Conservation (phyloP, 2,888 invertebrate genomes). For the Mycogona germanica region DNA sequence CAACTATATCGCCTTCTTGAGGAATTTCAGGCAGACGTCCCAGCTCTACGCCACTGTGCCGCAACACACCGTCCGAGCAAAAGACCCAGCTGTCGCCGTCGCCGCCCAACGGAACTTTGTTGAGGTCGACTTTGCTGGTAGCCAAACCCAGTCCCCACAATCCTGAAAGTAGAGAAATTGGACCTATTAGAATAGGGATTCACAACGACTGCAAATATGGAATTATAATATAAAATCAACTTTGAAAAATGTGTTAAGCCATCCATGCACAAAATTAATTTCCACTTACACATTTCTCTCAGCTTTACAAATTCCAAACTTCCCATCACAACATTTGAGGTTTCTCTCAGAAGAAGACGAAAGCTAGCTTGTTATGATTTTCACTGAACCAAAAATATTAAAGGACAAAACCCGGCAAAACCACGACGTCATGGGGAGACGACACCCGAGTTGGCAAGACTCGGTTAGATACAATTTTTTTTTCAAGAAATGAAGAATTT, state of each 20-base stretch:
- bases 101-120: constrained; percentile 72
- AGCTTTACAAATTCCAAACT: too few relatives aligned
- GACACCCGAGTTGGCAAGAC: too few relatives aligned
- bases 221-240: too few relatives aligned
- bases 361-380: too few relatives aligned
- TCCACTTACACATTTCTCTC: neutral
- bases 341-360: too few relatives aligned
- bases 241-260: neutral
- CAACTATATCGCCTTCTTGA: constrained; percentile 85
- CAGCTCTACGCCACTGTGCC: constrained; percentile 68
- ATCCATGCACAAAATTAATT: neutral
- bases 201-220: neutral
- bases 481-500: too few relatives aligned
- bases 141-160: constrained; percentile 93
- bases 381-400: too few relatives aligned
- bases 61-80: constrained; percentile 74
- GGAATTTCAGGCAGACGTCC: constrained; percentile 52
- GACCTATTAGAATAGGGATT: neutral
- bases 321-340: too few relatives aligned
- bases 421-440: too few relatives aligned
- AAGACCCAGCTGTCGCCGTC: constrained; percentile 90
- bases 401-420: too few relatives aligned
- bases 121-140: constrained; percentile 72
- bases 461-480: too few relatives aligned
- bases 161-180: too few relatives aligned